phyloP scores from a whole-genome alignment of 2,888 invertebrate genomes.

The Amphipoea oculea region DNA sequence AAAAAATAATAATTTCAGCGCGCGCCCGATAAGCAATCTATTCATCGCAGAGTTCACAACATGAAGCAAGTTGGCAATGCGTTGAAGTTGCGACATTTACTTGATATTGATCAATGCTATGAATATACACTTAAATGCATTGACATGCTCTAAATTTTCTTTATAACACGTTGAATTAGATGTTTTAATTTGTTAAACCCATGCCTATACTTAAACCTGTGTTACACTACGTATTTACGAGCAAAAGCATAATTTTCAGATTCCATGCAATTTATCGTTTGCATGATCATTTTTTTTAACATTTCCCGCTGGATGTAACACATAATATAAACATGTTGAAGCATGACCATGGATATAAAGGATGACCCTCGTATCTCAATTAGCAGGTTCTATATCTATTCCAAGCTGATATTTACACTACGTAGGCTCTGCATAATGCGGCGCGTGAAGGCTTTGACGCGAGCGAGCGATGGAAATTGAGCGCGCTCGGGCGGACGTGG shows the following conservation, averaged over 20 bases:
- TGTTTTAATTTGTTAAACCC: not conserved
- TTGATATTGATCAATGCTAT: not conserved
- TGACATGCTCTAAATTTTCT: not conserved
- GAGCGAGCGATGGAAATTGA: constrained; percentile 49
- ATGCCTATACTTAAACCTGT: not conserved
- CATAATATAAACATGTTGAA: not conserved
- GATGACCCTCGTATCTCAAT: constrained; percentile 19
- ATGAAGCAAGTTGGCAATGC: too few relatives aligned
- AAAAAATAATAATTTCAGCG: too few relatives aligned
- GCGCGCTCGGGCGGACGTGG: constrained; percentile 53
- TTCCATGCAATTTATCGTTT: not conserved
- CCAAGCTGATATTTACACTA: constrained; percentile 51
- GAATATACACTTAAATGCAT: not conserved
- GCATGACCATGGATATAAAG: not conserved
- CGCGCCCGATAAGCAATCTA: too few relatives aligned
- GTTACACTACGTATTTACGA: not conserved
- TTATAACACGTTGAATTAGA: not conserved
- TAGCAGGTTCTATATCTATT: constrained; percentile 52
- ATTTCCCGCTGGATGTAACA: not conserved
- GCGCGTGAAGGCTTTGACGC: constrained; percentile 50
- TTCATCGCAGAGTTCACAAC: too few relatives aligned
- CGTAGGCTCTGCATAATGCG: constrained; percentile 32
- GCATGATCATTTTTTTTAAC: not conserved
- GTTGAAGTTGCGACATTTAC: too few relatives aligned
- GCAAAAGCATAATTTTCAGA: not conserved